Percentiles rank a stretch among this genome's conserved stretches.
These are phyloP conservation scores for Phortica magna DNA, from an alignment of 2,888 invertebrate species.

Conservation along the genomic window DNA sequence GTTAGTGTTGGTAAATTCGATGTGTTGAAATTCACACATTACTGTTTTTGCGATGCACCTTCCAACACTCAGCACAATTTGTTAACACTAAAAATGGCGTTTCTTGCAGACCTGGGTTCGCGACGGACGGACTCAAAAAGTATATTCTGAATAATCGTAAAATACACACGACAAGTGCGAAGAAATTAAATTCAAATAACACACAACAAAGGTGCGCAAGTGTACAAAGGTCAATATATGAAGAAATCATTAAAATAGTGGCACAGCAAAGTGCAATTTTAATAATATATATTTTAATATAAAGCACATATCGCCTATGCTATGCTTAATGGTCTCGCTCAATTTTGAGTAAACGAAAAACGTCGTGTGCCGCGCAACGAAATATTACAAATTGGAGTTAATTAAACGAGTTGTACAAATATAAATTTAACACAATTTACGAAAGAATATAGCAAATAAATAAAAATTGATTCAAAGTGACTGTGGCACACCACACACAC, in stretches of 20 bases:
- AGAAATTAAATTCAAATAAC: neutral
- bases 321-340: neutral
- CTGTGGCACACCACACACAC: neutral
- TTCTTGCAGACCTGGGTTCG: slow-evolving; percentile 60
- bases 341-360: slow-evolving; percentile 39
- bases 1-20: neutral
- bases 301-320: neutral
- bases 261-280: slow-evolving; percentile 31
- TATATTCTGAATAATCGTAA: slow-evolving; percentile 34
- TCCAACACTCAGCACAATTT: slow-evolving; percentile 36
- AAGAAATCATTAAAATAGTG: slow-evolving; percentile 18
- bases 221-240: slow-evolving; percentile 11
- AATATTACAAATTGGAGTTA: slow-evolving; percentile 63
- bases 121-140: slow-evolving; percentile 46
- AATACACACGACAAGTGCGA: slow-evolving; percentile 32
- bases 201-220: neutral
- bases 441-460: slow-evolving; percentile 51
- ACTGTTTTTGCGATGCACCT: neutral
- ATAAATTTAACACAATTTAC: slow-evolving; percentile 60
- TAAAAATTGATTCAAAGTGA: slow-evolving; percentile 28
- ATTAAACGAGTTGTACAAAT: slow-evolving; percentile 60
- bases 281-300: slow-evolving; percentile 14
- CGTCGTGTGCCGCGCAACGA: slow-evolving; percentile 54
- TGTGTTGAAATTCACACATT: neutral
- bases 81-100: slow-evolving; percentile 65